Evolutionary conservation across 2,113 vertebrate species (phyloP).

Genomic region (Saimiri boliviensis): DNA sequence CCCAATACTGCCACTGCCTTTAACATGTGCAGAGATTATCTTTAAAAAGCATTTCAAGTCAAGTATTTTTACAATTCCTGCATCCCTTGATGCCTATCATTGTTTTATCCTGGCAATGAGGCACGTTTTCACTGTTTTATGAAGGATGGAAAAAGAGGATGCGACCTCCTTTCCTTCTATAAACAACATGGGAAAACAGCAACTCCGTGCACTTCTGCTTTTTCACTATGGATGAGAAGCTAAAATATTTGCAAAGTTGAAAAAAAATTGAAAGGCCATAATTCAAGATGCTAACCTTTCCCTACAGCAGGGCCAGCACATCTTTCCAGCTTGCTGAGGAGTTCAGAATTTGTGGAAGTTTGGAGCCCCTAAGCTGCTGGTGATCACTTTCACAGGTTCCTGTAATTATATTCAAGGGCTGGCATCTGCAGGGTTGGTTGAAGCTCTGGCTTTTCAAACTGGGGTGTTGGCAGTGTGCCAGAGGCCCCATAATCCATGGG

Average conservation of each 20-base stretch:
- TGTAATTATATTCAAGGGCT: conserved; percentile 58
- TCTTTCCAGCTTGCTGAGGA: conserved; percentile 23
- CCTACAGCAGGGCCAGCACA: not conserved
- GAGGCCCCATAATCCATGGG: conserved; percentile 8
- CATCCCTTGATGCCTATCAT: not conserved
- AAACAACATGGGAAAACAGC: conserved; percentile 33
- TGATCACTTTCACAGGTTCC: conserved; percentile 51
- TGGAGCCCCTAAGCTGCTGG: conserved; percentile 14
- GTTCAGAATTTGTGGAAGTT: conserved; percentile 13
- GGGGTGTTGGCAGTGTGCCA: not conserved
- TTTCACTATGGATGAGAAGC: not conserved
- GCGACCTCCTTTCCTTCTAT: conserved; percentile 40
- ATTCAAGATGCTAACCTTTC: conserved; percentile 61
- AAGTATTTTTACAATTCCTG: conserved; percentile 48
- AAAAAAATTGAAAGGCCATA: conserved; percentile 44
- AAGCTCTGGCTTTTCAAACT: conserved; percentile 55
- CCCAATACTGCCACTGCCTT: not conserved
- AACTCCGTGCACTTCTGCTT: not conserved
- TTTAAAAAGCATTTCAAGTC: conserved; percentile 1
- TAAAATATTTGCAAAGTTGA: conserved; percentile 56
- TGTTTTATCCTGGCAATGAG: conserved; percentile 32
- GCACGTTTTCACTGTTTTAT: conserved; percentile 62
- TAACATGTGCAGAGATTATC: not conserved
- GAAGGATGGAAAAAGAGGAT: conserved; percentile 54
- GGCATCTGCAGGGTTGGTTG: conserved; percentile 62